A percentile compares a stretch with the other conserved stretches of the same genome.
Conservation (phyloP, 2,113 vertebrate genomes). For the Thunnus thynnus region DNA sequence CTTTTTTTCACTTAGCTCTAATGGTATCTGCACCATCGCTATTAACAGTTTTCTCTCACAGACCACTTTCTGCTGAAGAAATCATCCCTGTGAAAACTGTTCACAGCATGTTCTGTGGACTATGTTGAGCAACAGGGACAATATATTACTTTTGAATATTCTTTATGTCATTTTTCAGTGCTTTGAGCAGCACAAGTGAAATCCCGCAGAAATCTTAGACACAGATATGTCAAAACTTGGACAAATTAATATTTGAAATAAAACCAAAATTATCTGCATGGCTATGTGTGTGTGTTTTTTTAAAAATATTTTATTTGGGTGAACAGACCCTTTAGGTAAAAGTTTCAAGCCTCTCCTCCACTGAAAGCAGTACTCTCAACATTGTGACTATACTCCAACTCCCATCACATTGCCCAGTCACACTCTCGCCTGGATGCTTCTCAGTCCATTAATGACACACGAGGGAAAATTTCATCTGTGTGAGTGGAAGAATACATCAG, state of each 20-base stretch:
- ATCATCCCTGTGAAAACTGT: background rate
- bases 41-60: background rate
- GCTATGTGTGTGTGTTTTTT: too few relatives aligned
- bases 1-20: too few relatives aligned
- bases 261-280: background rate
- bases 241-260: background rate
- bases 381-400: constrained; percentile 13
- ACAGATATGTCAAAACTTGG: background rate
- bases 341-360: background rate
- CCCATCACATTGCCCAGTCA: constrained; percentile 22
- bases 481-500: constrained; percentile 34
- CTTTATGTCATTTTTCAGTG: too few relatives aligned
- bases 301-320: background rate
- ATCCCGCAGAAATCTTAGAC: background rate
- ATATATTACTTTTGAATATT: background rate
- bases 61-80: background rate
- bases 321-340: constrained; percentile 5
- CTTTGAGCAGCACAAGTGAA: background rate
- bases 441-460: constrained; percentile 51
- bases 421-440: constrained; percentile 41
- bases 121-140: background rate
- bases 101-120: background rate
- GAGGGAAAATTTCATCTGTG: constrained; percentile 41
- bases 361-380: constrained; percentile 8
- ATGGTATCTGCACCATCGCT: background rate